Percentiles rank a stretch among this genome's conserved stretches.
phyloP scores from a whole-genome alignment of 2,888 invertebrate species.

The Esperia sulphurella region DNA sequence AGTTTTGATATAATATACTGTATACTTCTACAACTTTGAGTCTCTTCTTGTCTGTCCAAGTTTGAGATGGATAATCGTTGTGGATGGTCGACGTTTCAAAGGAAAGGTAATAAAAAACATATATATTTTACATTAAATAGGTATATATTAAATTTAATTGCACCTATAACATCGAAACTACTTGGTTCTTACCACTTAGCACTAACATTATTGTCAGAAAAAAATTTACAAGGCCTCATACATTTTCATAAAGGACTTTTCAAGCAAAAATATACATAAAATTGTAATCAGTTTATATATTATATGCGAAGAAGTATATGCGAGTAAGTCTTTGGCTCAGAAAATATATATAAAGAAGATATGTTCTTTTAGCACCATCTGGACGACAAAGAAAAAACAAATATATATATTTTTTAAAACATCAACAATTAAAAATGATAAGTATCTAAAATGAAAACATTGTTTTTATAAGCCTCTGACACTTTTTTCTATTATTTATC shows the following conservation, averaged over 20 bases:
- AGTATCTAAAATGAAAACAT: neutral
- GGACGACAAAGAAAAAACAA: conserved; percentile 42
- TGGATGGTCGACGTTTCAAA: too few species aligned
- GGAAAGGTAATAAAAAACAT: conserved; percentile 26
- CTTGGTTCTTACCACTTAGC: conserved; percentile 36
- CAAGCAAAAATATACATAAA: conserved; percentile 35
- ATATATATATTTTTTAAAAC: conserved; percentile 18
- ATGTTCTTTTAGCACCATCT: conserved; percentile 71
- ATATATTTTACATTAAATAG: conserved; percentile 65
- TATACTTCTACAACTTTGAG: too few species aligned
- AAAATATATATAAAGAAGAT: conserved; percentile 41
- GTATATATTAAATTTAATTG: conserved; percentile 76
- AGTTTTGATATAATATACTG: too few species aligned
- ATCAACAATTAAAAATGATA: conserved; percentile 28
- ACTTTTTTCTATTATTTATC: neutral
- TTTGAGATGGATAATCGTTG: too few species aligned
- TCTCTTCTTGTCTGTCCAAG: too few species aligned
- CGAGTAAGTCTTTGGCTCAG: conserved; percentile 63
- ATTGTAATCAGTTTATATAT: conserved; percentile 3
- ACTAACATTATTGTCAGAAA: conserved; percentile 57
- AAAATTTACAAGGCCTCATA: conserved; percentile 48
- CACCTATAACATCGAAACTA: conserved; percentile 67
- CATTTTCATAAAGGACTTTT: conserved; percentile 26
- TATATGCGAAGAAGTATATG: neutral
- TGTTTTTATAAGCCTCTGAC: neutral